Percentiles rank a stretch among this genome's conserved stretches.
These are phyloP conservation scores for Ophion ellenae DNA, from an alignment of 2,888 invertebrate species.

Conservation along the genomic window DNA sequence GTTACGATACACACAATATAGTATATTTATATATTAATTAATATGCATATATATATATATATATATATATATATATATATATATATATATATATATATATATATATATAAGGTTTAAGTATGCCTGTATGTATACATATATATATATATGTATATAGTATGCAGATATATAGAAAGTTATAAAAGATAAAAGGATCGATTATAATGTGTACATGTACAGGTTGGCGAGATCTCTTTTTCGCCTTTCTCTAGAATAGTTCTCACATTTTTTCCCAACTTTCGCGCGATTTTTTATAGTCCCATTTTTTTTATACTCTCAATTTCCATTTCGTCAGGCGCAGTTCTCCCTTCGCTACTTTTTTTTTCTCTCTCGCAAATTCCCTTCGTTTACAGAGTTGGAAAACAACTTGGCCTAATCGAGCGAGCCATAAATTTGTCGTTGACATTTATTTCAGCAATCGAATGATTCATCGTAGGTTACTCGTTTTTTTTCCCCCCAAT, in stretches of 20 bases:
- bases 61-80: slow-evolving; percentile 70
- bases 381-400: not conserved
- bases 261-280: slow-evolving; percentile 9
- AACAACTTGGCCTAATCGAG: not conserved
- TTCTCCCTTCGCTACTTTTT: not conserved
- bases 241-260: slow-evolving; percentile 46
- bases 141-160: slow-evolving; percentile 64
- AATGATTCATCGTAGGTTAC: not conserved
- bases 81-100: slow-evolving; percentile 64
- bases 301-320: slow-evolving; percentile 7
- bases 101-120: slow-evolving; percentile 71
- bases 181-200: slow-evolving; percentile 78
- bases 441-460: not conserved
- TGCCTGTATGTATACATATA: slow-evolving; percentile 37
- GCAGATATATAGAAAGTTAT: slow-evolving; percentile 77
- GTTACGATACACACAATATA: slow-evolving; percentile 52
- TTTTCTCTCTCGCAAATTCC: slow-evolving; percentile 47
- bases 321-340: slow-evolving; percentile 4
- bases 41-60: slow-evolving; percentile 61
- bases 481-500: not conserved
- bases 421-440: not conserved
- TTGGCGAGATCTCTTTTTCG: slow-evolving; percentile 51
- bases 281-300: not conserved
- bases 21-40: slow-evolving; percentile 54
- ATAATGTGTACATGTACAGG: slow-evolving; percentile 72